Percentiles rank a stretch among this genome's conserved stretches.
Conservation (phyloP, 2,797 vertebrate species). For the Centropyge bicolor region DNA sequence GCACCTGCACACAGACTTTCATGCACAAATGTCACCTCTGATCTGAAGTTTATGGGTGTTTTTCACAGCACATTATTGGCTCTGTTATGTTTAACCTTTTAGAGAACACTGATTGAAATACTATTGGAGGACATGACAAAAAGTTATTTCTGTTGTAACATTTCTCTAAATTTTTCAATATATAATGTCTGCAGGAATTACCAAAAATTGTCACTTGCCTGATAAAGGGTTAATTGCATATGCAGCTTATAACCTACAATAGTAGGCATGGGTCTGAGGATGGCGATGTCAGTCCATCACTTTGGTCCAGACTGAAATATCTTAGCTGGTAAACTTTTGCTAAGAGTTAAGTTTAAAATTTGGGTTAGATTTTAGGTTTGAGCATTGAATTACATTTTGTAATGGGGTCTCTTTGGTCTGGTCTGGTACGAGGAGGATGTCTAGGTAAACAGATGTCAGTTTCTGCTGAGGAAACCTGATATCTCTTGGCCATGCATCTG, state of each 20-base stretch:
- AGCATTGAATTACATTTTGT: neutral
- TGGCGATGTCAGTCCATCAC: neutral
- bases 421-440: neutral
- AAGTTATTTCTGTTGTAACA: too few relatives aligned
- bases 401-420: neutral
- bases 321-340: neutral
- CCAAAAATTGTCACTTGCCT: too few relatives aligned
- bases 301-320: neutral
- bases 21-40: neutral
- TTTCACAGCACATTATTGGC: too few relatives aligned
- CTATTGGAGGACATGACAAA: too few relatives aligned
- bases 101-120: too few relatives aligned
- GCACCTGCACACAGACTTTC: neutral
- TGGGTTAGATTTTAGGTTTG: neutral
- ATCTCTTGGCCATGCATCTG: neutral
- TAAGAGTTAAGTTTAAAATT: neutral
- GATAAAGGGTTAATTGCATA: neutral
- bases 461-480: neutral
- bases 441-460: neutral
- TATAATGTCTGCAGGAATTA: too few relatives aligned
- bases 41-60: neutral
- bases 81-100: too few relatives aligned
- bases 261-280: neutral
- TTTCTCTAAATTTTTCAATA: too few relatives aligned
- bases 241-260: neutral